These are phyloP conservation scores for Dexiosoma caninum DNA, from an alignment of 2,888 invertebrate genomes.

Conservation along the genomic window DNA sequence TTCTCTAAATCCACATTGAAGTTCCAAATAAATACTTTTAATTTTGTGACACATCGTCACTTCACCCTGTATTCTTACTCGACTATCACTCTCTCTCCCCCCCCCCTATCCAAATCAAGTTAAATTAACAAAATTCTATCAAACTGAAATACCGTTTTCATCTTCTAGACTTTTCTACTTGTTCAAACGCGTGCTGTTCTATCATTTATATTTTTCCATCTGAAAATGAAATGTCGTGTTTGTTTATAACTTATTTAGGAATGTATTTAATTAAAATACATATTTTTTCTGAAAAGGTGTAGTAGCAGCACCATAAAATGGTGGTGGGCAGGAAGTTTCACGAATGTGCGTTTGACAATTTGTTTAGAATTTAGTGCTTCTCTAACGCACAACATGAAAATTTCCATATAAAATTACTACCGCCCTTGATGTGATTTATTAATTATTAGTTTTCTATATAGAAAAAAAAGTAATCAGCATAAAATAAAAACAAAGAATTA, in stretches of 20 bases:
- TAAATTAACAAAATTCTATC: conserved; percentile 1
- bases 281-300: not conserved
- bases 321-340: conserved; percentile 34
- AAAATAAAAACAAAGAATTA: not conserved
- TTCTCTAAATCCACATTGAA: no score
- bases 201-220: conserved; percentile 29
- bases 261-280: conserved; percentile 1
- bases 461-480: not conserved
- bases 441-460: conserved; percentile 65
- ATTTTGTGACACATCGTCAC: no score
- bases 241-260: conserved; percentile 54
- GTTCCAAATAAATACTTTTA: no score
- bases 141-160: not conserved
- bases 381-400: conserved; percentile 12
- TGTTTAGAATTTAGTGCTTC: conserved; percentile 53
- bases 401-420: conserved; percentile 26
- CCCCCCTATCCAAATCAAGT: not conserved
- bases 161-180: not conserved
- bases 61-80: conserved; percentile 32
- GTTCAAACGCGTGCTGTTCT: conserved; percentile 38
- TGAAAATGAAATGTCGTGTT: conserved; percentile 40
- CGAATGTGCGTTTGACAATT: conserved; percentile 72
- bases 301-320: not conserved
- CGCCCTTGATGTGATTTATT: conserved; percentile 72
- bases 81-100: no score